Evolutionary conservation across 2,113 vertebrate genomes (phyloP).

Genomic region (Tachuris rubrigastra): DNA sequence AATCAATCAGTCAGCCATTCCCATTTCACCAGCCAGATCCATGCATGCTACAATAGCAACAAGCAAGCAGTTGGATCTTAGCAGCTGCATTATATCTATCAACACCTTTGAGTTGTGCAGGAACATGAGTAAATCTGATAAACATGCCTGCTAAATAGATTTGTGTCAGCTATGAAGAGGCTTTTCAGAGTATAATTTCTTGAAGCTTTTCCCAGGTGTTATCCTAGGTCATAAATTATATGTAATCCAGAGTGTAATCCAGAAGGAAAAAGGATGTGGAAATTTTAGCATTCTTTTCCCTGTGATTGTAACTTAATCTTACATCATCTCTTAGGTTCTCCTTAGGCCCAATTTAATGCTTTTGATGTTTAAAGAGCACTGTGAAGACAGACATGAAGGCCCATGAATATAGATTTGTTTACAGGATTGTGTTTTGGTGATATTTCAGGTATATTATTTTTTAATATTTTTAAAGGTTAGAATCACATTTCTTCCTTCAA

Average conservation of each 20-base stretch:
- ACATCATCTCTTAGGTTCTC: background rate
- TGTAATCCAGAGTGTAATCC: background rate
- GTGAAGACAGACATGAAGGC: background rate
- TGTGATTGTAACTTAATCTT: background rate
- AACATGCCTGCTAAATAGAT: background rate
- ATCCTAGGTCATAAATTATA: background rate
- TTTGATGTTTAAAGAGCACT: background rate
- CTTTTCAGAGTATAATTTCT: background rate
- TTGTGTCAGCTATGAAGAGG: background rate
- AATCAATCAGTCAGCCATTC: background rate
- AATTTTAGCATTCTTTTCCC: background rate
- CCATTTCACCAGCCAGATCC: background rate
- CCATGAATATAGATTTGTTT: background rate
- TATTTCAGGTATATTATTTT: slow-evolving; percentile 2
- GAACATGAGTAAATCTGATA: slow-evolving; percentile 25
- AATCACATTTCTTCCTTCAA: slow-evolving; percentile 15
- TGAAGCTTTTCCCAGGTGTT: background rate
- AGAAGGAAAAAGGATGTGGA: background rate
- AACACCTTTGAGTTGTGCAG: background rate
- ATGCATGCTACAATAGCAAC: background rate
- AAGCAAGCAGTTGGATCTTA: background rate
- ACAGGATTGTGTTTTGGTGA: background rate
- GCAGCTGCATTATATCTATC: background rate
- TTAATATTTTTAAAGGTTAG: slow-evolving; percentile 40
- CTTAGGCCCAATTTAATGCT: background rate